Evolutionary conservation across 2,797 vertebrate species (phyloP).

Genomic region (Decapterus maruadsi): DNA sequence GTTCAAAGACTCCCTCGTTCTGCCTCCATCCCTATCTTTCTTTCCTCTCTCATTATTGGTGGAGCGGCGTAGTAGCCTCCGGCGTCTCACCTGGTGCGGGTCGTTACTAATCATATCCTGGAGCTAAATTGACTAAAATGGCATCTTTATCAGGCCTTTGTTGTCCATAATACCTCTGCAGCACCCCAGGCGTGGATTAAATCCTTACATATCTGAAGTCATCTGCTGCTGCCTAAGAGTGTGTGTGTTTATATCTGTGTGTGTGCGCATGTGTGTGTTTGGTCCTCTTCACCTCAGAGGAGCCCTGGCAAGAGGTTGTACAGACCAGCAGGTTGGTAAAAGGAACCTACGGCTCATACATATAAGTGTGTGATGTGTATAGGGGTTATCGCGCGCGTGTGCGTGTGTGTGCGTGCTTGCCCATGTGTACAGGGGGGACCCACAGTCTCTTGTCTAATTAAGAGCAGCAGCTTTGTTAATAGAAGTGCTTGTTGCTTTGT

Average conservation of each 20-base stretch:
- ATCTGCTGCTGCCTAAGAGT: slow-evolving; percentile 50
- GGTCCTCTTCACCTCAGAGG: slow-evolving; percentile 21
- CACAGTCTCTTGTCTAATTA: slow-evolving; percentile 63
- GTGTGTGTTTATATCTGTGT: slow-evolving; percentile 17
- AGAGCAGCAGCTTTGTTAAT: slow-evolving; percentile 46
- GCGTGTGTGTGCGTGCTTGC: slow-evolving; percentile 4
- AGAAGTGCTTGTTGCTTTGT: slow-evolving; percentile 36
- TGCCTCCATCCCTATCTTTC: not conserved
- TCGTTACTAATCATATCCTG: slow-evolving; percentile 74
- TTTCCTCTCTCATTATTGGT: slow-evolving; percentile 46
- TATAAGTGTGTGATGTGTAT: slow-evolving; percentile 17
- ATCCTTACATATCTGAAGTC: slow-evolving; percentile 69
- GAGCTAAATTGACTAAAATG: slow-evolving; percentile 76
- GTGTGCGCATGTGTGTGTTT: slow-evolving; percentile 31
- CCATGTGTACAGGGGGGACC: slow-evolving; percentile 17
- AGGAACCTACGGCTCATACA: slow-evolving; percentile 25
- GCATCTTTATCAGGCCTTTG: slow-evolving; percentile 77
- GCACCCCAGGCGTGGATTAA: slow-evolving; percentile 66
- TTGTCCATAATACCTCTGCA: slow-evolving; percentile 70
- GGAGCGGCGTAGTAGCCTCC: slow-evolving; percentile 46
- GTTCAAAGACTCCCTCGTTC: slow-evolving; percentile 2
- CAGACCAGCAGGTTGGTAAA: slow-evolving; percentile 50
- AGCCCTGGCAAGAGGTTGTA: slow-evolving; percentile 35
- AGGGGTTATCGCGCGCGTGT: not conserved
- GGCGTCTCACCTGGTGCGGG: slow-evolving; percentile 73